Evolutionary conservation across 2,888 invertebrate species (phyloP), one percentile per base, ranked within the genome.

Genomic region (Apamea crenata): DNA sequence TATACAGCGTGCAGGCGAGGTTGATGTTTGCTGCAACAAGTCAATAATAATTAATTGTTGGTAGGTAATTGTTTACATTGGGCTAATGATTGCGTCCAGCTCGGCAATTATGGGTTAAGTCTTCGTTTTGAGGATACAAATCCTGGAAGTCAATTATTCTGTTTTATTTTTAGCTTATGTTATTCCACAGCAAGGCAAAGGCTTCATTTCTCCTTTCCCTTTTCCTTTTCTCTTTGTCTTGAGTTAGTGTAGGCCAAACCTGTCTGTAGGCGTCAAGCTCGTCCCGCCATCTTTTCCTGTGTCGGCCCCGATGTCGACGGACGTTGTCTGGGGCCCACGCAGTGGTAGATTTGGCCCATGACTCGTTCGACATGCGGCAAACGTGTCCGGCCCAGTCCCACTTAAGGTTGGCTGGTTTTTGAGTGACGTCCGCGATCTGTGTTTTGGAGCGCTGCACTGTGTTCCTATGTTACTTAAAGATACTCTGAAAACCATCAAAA

Each of bases 1-100:
- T 16, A 66, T 29, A n/a, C 12, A 59, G 59, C 59, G 44, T 73
- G 63, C 86, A 82, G 69, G 65, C 86, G 53, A 44, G 50, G 29
- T 36, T 29, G 2, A 6, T 16, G 8, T 77, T 56, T n/a, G 16
- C 16, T 67, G 66, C 44, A 61, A n/a, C 3, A 53, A 63, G 18
- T 29, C 25, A 63, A 61, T 25, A 53, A 25, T 5, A 5, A 21
- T 75, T 16, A 12, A 81, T 25, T 18, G 50, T 50, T 32, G 4
- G 14, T 29, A 25, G 4, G 14, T 29, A 25, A 12, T 50, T n/a
- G 18, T 25, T 61, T 36, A 4, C 3, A 2, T 36, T 36, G 10
- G 10, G 10, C 25, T 36, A 56, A 56, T 70, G 6, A 36, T 70
- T 8, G 32, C 16, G 32, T 70, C 2, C 4, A 47, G 53, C 2